A percentile compares a stretch with the other conserved stretches of the same genome.
phyloP scores from a whole-genome alignment of 2,113 vertebrate species.

The Nasalis larvatus region DNA sequence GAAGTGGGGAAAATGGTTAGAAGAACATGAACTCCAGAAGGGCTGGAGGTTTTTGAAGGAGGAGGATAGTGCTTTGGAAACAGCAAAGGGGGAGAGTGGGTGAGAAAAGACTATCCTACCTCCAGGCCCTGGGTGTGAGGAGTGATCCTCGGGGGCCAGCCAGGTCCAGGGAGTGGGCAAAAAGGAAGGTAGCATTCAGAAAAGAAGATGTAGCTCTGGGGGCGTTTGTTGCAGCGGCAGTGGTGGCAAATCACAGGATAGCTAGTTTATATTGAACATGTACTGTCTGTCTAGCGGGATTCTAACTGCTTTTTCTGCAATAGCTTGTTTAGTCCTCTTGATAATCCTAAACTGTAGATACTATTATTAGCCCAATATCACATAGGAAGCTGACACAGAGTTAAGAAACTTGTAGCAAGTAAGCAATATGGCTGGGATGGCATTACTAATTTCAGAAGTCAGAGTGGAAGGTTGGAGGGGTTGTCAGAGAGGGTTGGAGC shows the following conservation, averaged over 20 bases:
- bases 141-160: not conserved
- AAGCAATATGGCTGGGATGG: not conserved
- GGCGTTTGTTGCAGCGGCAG: not conserved
- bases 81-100: not conserved
- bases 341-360: not conserved
- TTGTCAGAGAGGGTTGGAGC: not conserved
- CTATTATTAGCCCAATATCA: not conserved
- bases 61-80: not conserved
- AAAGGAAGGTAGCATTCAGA: not conserved
- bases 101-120: not conserved
- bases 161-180: not conserved
- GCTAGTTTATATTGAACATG: not conserved
- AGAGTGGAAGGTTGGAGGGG: not conserved
- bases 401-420: not conserved
- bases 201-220: not conserved
- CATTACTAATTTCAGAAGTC: not conserved
- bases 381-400: not conserved
- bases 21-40: not conserved
- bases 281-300: not conserved
- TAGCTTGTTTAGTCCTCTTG: not conserved
- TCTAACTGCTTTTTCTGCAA: not conserved
- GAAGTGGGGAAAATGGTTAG: not conserved
- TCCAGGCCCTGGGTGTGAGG: not conserved
- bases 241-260: not conserved
- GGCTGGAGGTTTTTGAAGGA: not conserved